Evolutionary conservation across 2,797 vertebrate genomes (phyloP).

Genomic region (Brotula barbata): DNA sequence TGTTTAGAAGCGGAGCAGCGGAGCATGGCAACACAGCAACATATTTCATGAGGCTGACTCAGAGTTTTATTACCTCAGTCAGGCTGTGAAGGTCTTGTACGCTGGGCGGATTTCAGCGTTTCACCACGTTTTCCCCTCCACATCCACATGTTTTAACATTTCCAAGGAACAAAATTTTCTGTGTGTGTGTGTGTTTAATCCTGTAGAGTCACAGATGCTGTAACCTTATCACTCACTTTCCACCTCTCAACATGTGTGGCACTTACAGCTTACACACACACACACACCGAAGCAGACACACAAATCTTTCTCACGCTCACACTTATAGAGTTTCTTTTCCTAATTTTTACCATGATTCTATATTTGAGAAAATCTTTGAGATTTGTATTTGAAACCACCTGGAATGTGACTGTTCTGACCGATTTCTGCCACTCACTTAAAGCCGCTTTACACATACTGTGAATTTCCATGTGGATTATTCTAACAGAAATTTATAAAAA

Average conservation of each 20-base stretch:
- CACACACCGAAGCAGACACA: conserved; percentile 9
- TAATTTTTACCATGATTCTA: not conserved
- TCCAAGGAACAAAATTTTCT: conserved; percentile 16
- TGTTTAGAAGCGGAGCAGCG: conserved; percentile 50
- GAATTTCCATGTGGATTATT: no score
- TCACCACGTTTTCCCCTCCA: not conserved
- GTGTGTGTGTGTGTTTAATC: conserved; percentile 15
- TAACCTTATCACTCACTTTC: conserved; percentile 28
- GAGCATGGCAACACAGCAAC: conserved; percentile 23
- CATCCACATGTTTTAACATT: conserved; percentile 22
- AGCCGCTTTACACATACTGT: no score
- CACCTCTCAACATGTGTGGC: conserved; percentile 7
- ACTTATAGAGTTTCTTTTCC: not conserved
- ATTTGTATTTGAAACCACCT: no score
- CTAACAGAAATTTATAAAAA: no score
- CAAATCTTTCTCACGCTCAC: not conserved
- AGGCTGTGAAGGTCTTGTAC: conserved; percentile 16
- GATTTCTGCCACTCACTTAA: no score
- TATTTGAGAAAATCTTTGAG: no score
- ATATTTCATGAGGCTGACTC: conserved; percentile 42
- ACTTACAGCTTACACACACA: not conserved
- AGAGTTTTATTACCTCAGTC: conserved; percentile 50
- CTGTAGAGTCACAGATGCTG: conserved; percentile 5
- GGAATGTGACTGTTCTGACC: no score
- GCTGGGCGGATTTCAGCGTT: conserved; percentile 31